phyloP scores from a whole-genome alignment of 2,113 vertebrate species.

The Aix galericulata region DNA sequence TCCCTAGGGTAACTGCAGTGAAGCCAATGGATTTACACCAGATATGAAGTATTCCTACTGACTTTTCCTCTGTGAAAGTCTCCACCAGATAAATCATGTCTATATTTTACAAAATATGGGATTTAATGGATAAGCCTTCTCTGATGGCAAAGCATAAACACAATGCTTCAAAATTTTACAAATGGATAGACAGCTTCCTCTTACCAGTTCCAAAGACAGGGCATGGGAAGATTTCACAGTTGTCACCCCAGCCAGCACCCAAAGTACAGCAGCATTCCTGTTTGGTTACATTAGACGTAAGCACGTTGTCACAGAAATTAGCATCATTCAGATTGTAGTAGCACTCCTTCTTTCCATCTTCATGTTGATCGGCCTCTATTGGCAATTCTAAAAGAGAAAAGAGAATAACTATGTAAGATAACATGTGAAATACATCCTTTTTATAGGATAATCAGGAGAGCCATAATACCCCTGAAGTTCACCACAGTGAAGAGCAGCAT shows the following conservation, averaged over 20 bases:
- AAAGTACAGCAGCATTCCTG: constrained; percentile 97
- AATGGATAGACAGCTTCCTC: not conserved
- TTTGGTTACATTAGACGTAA: constrained; percentile 91
- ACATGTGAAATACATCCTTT: not conserved
- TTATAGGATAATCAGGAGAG: not conserved
- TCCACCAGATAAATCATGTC: not conserved
- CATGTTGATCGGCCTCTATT: constrained; percentile 50
- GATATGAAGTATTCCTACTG: not conserved
- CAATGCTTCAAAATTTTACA: not conserved
- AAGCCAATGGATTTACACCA: not conserved
- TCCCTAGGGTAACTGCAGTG: not conserved
- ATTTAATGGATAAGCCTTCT: not conserved
- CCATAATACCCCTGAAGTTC: not conserved
- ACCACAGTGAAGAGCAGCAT: not conserved
- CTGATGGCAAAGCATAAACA: not conserved
- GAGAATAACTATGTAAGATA: not conserved
- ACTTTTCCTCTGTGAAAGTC: not conserved
- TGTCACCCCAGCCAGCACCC: constrained; percentile 97
- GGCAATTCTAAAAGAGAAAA: constrained; percentile 44
- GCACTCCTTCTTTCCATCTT: constrained; percentile 92
- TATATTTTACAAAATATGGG: not conserved
- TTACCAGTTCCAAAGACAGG: constrained; percentile 91
- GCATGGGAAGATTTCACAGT: constrained; percentile 96
- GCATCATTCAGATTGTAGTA: constrained; percentile 93
- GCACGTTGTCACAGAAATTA: constrained; percentile 94